These are phyloP conservation scores for Herpailurus yagouaroundi DNA, from an alignment of 2,113 vertebrate genomes.

Conservation along the genomic window DNA sequence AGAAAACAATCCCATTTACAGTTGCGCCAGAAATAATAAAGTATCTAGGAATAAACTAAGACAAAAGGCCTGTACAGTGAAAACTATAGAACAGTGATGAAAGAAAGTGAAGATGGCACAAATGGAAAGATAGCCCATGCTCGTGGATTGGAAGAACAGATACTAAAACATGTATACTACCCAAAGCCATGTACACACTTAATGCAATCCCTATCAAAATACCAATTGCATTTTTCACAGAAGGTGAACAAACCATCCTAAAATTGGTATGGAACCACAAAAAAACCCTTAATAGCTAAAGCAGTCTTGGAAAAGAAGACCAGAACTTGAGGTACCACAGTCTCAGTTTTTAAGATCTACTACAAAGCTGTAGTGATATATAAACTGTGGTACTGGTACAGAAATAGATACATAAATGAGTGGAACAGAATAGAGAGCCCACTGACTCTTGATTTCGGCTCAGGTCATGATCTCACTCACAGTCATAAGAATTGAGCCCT, in stretches of 20 bases:
- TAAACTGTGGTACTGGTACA: not conserved
- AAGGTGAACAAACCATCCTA: not conserved
- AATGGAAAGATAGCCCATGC: not conserved
- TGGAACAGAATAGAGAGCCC: not conserved
- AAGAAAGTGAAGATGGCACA: not conserved
- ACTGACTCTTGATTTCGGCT: too few species aligned
- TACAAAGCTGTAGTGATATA: not conserved
- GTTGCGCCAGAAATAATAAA: not conserved
- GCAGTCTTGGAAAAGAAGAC: not conserved
- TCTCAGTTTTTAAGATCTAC: not conserved
- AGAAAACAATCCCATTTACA: not conserved
- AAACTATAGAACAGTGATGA: not conserved
- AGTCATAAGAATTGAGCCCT: too few species aligned
- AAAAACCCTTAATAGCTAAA: not conserved
- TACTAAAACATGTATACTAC: not conserved
- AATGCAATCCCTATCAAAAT: not conserved
- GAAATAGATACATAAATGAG: not conserved
- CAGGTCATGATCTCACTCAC: too few species aligned
- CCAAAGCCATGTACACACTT: not conserved
- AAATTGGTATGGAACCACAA: not conserved
- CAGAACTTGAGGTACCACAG: not conserved
- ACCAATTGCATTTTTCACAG: not conserved
- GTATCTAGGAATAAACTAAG: not conserved
- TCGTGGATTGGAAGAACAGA: not conserved
- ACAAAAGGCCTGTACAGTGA: not conserved